Evolutionary conservation across 2,797 vertebrate genomes (phyloP), one percentile per base, ranked within the genome.

Genomic region (Parauchenoglanis punctatus): DNA sequence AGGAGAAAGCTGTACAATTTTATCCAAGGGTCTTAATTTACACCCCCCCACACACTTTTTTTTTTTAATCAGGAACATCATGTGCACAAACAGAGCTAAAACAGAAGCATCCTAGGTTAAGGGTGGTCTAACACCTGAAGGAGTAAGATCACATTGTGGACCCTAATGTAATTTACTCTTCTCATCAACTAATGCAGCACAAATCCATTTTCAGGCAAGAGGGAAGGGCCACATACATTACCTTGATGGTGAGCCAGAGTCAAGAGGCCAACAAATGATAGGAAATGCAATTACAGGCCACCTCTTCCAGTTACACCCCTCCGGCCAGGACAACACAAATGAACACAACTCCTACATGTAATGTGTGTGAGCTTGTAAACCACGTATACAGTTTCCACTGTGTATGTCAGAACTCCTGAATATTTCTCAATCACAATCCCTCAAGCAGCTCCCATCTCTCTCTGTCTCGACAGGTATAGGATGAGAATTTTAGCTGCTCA

Each of bases 131-230:
- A 93, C 94, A 91, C 91, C 88, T 92, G 91, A 94, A 94, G 93
- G 93, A 93, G 91, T 96, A 95, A 94, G 94, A 95, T 95, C 95
- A 95, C 95, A 96, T 95, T 96, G 94, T 88, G 92, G 88, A 90
- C 91, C 90, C 90, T 96, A 96, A 96, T 96, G 94, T 93, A 93
- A 95, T 96, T 96, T 95, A 94, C 92, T 93, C 92, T 93, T 93
- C 92, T 96, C 95, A 96, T 96, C 95, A 95, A 95, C 95, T 96
- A 96, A 96, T 96, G 96, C 93, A 96, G 94, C 89, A 88, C 93
- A 96, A 96, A 96, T 96, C 95, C 94, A 94, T 95, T 96, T 96
- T 96, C 89, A 73, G 92, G 92, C 91, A 94, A 95, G 95, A 94
- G 93, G 93, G 93, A 95, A 95, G 93, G 93, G 89, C 94, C 93